phyloP scores from a whole-genome alignment of 2,113 vertebrate genomes.

The Oreochromis niloticus region DNA sequence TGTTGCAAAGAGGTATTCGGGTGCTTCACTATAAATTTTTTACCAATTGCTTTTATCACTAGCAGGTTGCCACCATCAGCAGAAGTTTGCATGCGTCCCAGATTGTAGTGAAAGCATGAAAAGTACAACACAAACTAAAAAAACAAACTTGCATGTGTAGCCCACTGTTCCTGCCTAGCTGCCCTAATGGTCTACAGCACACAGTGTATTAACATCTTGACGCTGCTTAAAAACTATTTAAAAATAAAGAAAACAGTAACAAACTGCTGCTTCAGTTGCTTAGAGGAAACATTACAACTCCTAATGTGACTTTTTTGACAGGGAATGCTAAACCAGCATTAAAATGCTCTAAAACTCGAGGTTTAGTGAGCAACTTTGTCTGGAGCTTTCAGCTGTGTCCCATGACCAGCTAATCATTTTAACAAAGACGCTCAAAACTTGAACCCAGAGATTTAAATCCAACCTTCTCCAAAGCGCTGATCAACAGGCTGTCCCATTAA shows the following conservation, averaged over 20 bases:
- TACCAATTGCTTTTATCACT: no score
- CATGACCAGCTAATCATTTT: not conserved
- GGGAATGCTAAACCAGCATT: not conserved
- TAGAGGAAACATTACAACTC: not conserved
- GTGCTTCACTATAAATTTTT: not conserved
- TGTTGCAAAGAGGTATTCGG: not conserved
- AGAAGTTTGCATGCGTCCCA: not conserved
- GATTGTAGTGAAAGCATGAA: not conserved
- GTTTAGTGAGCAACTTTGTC: not conserved
- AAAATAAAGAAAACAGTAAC: not conserved
- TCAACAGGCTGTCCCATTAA: not conserved
- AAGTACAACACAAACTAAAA: not conserved
- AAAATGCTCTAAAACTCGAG: not conserved
- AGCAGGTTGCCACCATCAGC: not conserved
- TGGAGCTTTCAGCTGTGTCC: not conserved
- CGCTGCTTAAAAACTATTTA: not conserved
- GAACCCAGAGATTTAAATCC: not conserved
- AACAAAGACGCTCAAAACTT: not conserved
- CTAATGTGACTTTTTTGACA: not conserved
- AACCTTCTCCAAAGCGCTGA: rapidly evolving
- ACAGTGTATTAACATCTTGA: not conserved
- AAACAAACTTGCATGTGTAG: rapidly evolving
- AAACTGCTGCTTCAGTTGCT: not conserved
- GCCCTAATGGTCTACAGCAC: not conserved
- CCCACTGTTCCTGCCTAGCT: not conserved